Base-by-base conservation (phyloP, 2,888 invertebrate genomes). In the Kuschelorhynchus macadamiae region DNA sequence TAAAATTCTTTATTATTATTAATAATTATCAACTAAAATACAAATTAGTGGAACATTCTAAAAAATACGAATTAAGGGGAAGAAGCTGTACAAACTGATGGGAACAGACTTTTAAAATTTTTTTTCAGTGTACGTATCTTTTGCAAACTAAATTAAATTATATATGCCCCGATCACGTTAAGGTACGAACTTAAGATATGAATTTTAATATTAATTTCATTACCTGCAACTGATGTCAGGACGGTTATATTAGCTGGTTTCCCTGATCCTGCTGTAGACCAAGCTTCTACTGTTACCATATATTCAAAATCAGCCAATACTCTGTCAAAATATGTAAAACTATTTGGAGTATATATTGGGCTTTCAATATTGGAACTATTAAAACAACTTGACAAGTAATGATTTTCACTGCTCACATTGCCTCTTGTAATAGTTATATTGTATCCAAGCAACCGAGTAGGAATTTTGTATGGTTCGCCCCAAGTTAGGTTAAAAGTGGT, bases 401-500 rank as follows among this genome's bases (percentile, higher is more conserved):
- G 52, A 17, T 32, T 17, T 16, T 20, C 21, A 61, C 75, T 69
- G 11, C 64, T 52, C 11, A 73, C 25, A n/a, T 49, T 52, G 0
- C 17, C 2, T 20, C 53, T 62, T 32, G 39, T 17, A 5, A 76
- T 59, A 0, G 39, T 44, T n/a, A 77, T 42, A 11, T 32, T 25
- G 49, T 75, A 77, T 7, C 17, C 47, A 41, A 25, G 39, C 25
- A 75, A 56, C 42, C 65, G 8, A 5, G 76, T 76, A 0, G 72
- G 74, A 20, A 75, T 63, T 36, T 71, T 67, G 12, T 14, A 11
- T 0, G 76, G 75, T 49, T 53, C 25, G 3, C 55, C 30, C 78
- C 78, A 78, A 17, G 44, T 62, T 33, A 77, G 49, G 1, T 16
- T 56, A 42, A 74, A 75, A 4, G 50, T 62, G 7, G 47, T 71